These are phyloP conservation scores for Microctenopoma steveboyesi DNA, from an alignment of 2,797 vertebrate species.

Conservation along the genomic window DNA sequence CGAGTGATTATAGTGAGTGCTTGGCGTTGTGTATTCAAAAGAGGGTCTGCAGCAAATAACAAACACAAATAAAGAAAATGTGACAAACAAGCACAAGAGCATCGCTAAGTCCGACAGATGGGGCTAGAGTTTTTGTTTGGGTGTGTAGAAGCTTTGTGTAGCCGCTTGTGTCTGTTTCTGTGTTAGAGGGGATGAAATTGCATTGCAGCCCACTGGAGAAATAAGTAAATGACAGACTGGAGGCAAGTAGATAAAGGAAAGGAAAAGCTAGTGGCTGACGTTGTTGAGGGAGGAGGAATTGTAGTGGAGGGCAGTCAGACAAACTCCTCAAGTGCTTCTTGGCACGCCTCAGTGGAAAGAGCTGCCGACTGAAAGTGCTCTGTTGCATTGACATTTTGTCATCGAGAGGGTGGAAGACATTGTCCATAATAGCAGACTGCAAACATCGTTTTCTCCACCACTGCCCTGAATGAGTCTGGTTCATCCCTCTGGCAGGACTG, in stretches of 20 bases:
- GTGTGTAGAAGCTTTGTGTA: conserved; percentile 19
- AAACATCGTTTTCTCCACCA: conserved; percentile 68
- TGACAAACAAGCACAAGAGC: conserved; percentile 34
- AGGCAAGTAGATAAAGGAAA: conserved; percentile 65
- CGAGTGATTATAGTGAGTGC: conserved; percentile 36
- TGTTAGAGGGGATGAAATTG: conserved; percentile 39
- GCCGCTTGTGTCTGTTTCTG: not conserved
- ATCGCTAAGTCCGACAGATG: conserved; percentile 39
- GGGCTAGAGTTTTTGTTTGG: conserved; percentile 35
- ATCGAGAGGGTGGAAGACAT: conserved; percentile 66
- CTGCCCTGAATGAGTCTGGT: conserved; percentile 49
- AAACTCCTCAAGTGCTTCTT: conserved; percentile 68
- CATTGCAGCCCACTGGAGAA: conserved; percentile 56
- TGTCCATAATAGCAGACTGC: conserved; percentile 67
- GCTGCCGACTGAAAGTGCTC: conserved; percentile 59
- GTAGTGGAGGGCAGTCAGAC: conserved; percentile 54
- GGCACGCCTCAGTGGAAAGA: conserved; percentile 67
- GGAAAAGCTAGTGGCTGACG: conserved; percentile 45
- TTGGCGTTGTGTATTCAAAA: conserved; percentile 33
- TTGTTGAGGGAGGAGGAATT: conserved; percentile 46
- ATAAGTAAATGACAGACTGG: conserved; percentile 71
- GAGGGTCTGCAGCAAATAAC: conserved; percentile 23
- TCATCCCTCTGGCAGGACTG: conserved; percentile 37
- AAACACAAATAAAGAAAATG: conserved; percentile 12
- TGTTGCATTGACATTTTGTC: conserved; percentile 70